Percentiles rank a stretch among this genome's conserved stretches.
Conservation (phyloP, 2,888 invertebrate species). For the Epirrhoe tristata region DNA sequence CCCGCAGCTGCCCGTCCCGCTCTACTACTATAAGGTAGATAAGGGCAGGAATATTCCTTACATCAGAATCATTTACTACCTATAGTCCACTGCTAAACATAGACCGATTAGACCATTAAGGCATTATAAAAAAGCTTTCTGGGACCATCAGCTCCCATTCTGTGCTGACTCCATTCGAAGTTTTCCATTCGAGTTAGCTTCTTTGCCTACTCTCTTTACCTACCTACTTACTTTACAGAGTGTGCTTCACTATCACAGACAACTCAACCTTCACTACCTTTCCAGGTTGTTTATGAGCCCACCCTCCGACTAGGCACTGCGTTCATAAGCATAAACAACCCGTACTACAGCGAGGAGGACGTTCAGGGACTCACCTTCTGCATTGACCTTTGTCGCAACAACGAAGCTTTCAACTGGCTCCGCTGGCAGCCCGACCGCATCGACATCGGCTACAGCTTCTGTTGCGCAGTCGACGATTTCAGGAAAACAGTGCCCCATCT, state of each 20-base stretch:
- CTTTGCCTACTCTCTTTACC: too few species aligned
- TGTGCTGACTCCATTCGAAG: too few species aligned
- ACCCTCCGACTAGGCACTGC: constrained; percentile 80
- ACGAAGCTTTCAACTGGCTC: constrained; percentile 86
- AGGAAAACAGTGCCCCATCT: constrained; percentile 79
- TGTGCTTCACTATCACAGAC: too few species aligned
- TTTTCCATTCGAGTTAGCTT: too few species aligned
- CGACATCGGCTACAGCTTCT: constrained; percentile 86
- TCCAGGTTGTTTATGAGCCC: constrained; percentile 84
- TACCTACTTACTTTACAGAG: too few species aligned
- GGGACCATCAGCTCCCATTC: too few species aligned
- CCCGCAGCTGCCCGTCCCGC: constrained; percentile 70
- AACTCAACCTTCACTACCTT: too few species aligned
- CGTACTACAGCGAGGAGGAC: constrained; percentile 76
- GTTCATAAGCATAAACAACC: constrained; percentile 87
- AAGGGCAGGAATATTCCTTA: not conserved
- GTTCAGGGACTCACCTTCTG: constrained; percentile 79
- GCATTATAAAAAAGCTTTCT: too few species aligned
- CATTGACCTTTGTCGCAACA: constrained; percentile 81
- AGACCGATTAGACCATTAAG: too few species aligned
- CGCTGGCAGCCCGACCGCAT: constrained; percentile 81
- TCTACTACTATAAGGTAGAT: constrained; percentile 71
- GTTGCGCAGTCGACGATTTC: constrained; percentile 86
- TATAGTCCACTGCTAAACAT: too few species aligned
- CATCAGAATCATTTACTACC: too few species aligned